A percentile compares a stretch with the other conserved stretches of the same genome.
Conservation (phyloP, 2,888 invertebrate species). For the Lobophora halterata region DNA sequence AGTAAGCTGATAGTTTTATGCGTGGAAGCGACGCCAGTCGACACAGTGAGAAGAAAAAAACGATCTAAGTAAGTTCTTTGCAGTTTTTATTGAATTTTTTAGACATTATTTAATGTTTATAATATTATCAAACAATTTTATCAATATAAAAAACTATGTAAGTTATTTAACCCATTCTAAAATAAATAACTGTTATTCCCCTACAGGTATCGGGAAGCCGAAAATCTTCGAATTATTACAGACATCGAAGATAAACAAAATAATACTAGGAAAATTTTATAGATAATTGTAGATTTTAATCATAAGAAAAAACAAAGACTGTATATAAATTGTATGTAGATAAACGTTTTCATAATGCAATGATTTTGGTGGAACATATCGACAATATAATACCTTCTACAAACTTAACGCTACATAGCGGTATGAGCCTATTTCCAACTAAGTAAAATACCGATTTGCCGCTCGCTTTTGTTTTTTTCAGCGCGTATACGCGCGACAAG, state of each 20-base stretch:
- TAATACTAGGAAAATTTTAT: constrained; percentile 60
- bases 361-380: constrained; percentile 72
- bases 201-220: constrained; percentile 54
- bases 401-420: constrained; percentile 24
- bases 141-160: no score
- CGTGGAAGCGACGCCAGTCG: constrained; percentile 89
- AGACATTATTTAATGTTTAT: no score
- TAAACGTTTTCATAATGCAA: constrained; percentile 50
- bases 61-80: constrained; percentile 66
- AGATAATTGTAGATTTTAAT: constrained; percentile 42
- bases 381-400: constrained; percentile 60
- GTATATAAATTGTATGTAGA: constrained; percentile 66
- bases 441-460: no score
- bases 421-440: constrained; percentile 16
- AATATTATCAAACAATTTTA: no score
- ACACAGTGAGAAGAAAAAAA: constrained; percentile 81
- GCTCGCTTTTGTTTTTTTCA: no score
- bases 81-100: constrained; percentile 3
- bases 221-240: constrained; percentile 49
- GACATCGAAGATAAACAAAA: constrained; percentile 56
- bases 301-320: constrained; percentile 64
- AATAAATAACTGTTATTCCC: no score
- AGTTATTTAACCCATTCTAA: no score
- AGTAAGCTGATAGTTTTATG: constrained; percentile 94
- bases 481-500: no score